Percentiles rank a stretch among this genome's conserved stretches.
Conservation (phyloP, 2,888 invertebrate species). For the Aelia acuminata region DNA sequence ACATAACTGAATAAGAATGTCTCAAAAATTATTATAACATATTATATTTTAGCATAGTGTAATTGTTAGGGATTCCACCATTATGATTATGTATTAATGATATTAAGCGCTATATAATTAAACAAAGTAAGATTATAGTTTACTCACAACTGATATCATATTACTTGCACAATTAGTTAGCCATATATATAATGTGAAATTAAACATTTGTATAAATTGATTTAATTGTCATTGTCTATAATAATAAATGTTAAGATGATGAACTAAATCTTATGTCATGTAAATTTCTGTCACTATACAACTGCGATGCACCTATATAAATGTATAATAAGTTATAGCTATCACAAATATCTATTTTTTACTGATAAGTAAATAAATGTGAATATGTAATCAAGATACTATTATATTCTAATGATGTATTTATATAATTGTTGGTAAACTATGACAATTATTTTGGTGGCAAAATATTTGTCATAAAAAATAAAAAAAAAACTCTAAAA, state of each 20-base stretch:
- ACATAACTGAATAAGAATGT: background rate
- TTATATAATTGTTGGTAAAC: slow-evolving; percentile 33
- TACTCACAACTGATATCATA: slow-evolving; percentile 15
- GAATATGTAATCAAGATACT: slow-evolving; percentile 33
- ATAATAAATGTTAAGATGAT: background rate
- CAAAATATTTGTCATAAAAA: background rate
- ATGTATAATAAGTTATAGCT: slow-evolving; percentile 11
- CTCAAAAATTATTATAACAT: background rate
- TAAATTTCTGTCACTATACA: slow-evolving; percentile 4
- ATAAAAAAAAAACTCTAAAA: background rate
- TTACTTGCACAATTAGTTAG: slow-evolving; percentile 29
- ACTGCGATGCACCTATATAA: slow-evolving; percentile 24
- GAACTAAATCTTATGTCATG: background rate
- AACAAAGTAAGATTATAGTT: background rate
- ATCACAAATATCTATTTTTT: slow-evolving; percentile 35
- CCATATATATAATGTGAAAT: slow-evolving; percentile 29
- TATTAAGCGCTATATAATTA: background rate
- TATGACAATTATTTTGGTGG: slow-evolving; percentile 42
- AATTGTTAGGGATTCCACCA: background rate
- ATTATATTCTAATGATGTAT: slow-evolving; percentile 34
- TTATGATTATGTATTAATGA: background rate
- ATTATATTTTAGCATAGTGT: slow-evolving; percentile 35
- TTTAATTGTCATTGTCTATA: background rate
- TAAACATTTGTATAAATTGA: slow-evolving; percentile 2
- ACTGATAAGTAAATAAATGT: slow-evolving; percentile 42